These are phyloP conservation scores for Anser brachyrhynchus DNA, from an alignment of 2,113 vertebrate species.

Conservation along the genomic window DNA sequence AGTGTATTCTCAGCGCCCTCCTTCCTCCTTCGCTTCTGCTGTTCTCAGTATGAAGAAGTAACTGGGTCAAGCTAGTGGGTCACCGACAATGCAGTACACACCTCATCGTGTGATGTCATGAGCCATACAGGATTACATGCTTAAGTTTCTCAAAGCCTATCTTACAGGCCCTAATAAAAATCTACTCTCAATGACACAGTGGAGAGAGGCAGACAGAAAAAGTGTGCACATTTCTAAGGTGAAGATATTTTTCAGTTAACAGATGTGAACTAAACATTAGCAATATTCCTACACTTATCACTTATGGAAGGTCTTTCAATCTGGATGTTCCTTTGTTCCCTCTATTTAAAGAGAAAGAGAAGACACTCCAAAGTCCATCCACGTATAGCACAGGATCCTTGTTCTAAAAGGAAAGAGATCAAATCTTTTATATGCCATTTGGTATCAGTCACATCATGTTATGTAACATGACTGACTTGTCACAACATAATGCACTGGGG, in stretches of 20 bases:
- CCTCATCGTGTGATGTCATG: background rate
- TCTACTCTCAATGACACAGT: background rate
- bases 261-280: background rate
- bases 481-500: conserved; percentile 41
- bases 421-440: conserved; percentile 53
- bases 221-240: background rate
- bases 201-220: background rate
- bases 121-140: background rate
- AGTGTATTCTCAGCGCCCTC: background rate
- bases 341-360: background rate
- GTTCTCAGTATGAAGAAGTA: background rate
- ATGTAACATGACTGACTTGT: conserved; percentile 48
- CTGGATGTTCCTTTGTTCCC: background rate
- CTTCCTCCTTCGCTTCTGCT: background rate
- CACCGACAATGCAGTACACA: background rate
- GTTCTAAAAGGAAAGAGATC: background rate
- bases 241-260: background rate
- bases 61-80: conserved; percentile 23
- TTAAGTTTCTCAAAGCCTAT: conserved; percentile 11
- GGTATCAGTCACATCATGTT: conserved; percentile 39
- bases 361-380: background rate
- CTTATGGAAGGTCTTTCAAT: background rate
- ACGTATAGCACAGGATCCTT: background rate
- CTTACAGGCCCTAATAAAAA: background rate
- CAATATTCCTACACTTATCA: background rate